phyloP scores from a whole-genome alignment of 1,140 invertebrate species.

The Babylonia areolata region DNA sequence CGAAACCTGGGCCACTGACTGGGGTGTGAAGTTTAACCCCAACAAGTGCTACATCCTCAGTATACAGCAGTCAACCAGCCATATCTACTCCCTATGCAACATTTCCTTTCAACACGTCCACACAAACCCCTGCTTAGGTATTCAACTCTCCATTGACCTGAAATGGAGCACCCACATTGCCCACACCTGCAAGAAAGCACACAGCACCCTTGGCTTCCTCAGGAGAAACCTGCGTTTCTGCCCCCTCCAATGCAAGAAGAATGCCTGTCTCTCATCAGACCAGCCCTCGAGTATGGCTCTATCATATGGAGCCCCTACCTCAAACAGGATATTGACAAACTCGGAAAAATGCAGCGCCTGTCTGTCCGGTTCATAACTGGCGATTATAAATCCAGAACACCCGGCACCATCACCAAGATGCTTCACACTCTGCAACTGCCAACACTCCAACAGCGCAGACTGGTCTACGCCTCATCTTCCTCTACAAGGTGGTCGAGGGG shows the following conservation, averaged over 20 bases:
- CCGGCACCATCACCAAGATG: conserved; percentile 29
- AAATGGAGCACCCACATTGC: conserved; percentile 41
- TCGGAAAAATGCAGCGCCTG: conserved; percentile 33
- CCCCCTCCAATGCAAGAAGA: conserved; percentile 28
- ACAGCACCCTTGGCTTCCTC: conserved; percentile 45
- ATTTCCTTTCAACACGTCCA: conserved; percentile 39
- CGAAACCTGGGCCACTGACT: conserved; percentile 43
- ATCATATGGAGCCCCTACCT: conserved; percentile 44
- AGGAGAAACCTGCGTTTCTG: conserved; percentile 43
- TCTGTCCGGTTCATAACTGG: conserved; percentile 42
- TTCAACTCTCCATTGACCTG: conserved; percentile 42
- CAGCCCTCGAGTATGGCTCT: conserved; percentile 41
- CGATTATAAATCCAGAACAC: background rate
- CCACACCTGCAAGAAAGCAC: conserved; percentile 29
- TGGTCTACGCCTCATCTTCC: conserved; percentile 30
- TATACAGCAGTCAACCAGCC: conserved; percentile 17
- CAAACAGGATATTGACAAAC: conserved; percentile 34
- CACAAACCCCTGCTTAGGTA: conserved; percentile 42
- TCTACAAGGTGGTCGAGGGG: conserved; percentile 37
- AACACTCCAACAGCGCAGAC: conserved; percentile 16
- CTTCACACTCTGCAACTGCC: conserved; percentile 19
- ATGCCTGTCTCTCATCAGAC: conserved; percentile 39
- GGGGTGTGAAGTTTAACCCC: conserved; percentile 51
- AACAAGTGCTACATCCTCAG: conserved; percentile 46
- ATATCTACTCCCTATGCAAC: conserved; percentile 41